Percentiles rank a stretch among this genome's conserved stretches.
Evolutionary conservation across 2,888 invertebrate genomes (phyloP).

Genomic region (Ochlodes sylvanus): DNA sequence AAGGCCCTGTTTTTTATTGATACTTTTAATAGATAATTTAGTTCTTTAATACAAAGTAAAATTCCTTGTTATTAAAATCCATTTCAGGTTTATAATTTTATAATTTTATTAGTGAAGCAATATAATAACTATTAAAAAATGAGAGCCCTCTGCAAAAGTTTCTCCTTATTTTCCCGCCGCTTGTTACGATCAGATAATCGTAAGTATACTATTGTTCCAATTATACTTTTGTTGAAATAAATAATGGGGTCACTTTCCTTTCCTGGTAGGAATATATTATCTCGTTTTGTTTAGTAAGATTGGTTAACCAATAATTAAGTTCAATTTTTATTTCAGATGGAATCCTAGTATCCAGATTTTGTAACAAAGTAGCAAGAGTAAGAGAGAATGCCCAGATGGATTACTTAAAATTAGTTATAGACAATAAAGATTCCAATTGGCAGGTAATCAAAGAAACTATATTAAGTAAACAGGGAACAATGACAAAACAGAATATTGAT

Average conservation of each 20-base stretch:
- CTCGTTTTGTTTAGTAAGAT: too few relatives aligned
- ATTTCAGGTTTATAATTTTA: background rate
- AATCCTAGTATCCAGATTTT: background rate
- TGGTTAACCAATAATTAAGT: too few relatives aligned
- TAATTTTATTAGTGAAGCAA: background rate
- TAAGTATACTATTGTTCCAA: conserved; percentile 21
- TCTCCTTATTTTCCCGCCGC: conserved; percentile 27
- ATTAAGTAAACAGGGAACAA: conserved; percentile 61
- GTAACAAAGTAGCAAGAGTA: background rate
- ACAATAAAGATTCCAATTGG: conserved; percentile 66
- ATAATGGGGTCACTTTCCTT: too few relatives aligned
- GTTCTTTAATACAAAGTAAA: background rate
- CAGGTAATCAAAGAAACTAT: conserved; percentile 67
- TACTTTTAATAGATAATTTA: too few relatives aligned
- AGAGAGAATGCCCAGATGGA: conserved; percentile 57
- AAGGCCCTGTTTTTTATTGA: too few relatives aligned
- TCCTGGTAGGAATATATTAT: too few relatives aligned
- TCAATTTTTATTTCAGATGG: conserved; percentile 6
- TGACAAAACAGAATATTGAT: conserved; percentile 84
- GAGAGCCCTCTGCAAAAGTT: conserved; percentile 36
- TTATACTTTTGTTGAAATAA: too few relatives aligned
- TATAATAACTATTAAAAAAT: conserved; percentile 23
- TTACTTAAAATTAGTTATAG: conserved; percentile 57
- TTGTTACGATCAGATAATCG: conserved; percentile 7
- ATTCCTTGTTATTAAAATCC: background rate